Evolutionary conservation across 2,888 invertebrate species (phyloP).

Genomic region (Nemapogon koenigi): DNA sequence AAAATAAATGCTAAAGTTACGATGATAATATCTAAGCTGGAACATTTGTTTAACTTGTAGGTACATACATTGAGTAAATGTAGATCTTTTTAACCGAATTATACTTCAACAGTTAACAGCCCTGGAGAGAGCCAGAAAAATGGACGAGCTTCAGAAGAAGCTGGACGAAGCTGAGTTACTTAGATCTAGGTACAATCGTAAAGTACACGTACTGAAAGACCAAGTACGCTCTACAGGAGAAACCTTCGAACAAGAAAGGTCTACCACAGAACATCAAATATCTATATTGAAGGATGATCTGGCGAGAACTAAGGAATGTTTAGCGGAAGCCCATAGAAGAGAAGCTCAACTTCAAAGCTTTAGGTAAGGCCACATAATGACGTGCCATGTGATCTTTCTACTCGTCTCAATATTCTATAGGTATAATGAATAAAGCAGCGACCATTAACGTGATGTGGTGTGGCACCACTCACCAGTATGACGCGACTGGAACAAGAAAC

Average conservation of each 20-base stretch:
- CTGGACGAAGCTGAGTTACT: conserved; percentile 82
- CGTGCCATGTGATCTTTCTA: too few species aligned
- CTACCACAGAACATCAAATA: conserved; percentile 72
- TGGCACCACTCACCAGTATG: too few species aligned
- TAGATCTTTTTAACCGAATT: too few species aligned
- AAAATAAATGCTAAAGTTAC: too few species aligned
- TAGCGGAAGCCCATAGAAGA: conserved; percentile 76
- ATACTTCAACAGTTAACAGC: conserved; percentile 71
- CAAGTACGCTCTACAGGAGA: conserved; percentile 72
- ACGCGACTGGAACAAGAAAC: too few species aligned
- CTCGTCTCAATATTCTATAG: too few species aligned
- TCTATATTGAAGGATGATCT: conserved; percentile 78
- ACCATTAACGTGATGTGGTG: too few species aligned
- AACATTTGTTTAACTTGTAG: too few species aligned
- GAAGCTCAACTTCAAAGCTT: conserved; percentile 82
- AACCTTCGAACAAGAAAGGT: conserved; percentile 73
- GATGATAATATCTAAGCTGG: too few species aligned
- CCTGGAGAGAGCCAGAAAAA: conserved; percentile 80
- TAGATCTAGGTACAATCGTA: conserved; percentile 75
- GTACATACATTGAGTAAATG: too few species aligned
- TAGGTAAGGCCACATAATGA: too few species aligned
- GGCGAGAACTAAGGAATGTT: conserved; percentile 73
- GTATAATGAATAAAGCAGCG: too few species aligned
- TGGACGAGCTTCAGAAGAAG: conserved; percentile 83
- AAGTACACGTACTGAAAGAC: conserved; percentile 74